These are phyloP conservation scores for Steinernema feltiae DNA, from an alignment of 1,140 invertebrate genomes.

Conservation along the genomic window DNA sequence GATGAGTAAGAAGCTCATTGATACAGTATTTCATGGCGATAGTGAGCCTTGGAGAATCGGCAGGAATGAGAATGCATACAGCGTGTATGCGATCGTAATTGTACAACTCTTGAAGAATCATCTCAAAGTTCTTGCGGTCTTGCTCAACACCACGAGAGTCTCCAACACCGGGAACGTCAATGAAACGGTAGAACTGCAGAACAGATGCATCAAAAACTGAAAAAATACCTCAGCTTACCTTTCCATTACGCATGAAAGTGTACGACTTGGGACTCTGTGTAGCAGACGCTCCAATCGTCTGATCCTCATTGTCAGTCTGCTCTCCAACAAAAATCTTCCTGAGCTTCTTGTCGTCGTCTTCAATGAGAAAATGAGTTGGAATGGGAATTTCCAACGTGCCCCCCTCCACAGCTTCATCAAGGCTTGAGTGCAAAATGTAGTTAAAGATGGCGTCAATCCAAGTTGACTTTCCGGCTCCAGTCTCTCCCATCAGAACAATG, in stretches of 20 bases:
- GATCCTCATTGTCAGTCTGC: neutral
- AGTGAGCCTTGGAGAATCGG: conserved; percentile 37
- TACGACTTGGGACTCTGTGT: conserved; percentile 28
- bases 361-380: neutral
- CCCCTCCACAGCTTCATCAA: neutral
- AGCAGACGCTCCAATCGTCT: neutral
- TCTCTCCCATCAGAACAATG: neutral
- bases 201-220: no score
- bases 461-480: neutral
- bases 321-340: no score
- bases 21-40: conserved; percentile 48
- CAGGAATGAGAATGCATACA: conserved; percentile 47
- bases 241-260: neutral
- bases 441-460: conserved; percentile 5
- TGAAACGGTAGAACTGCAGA: conserved; percentile 22
- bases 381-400: neutral
- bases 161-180: conserved; percentile 45
- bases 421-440: neutral
- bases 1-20: conserved; percentile 40
- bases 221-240: no score
- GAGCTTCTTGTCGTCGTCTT: neutral
- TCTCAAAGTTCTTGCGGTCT: conserved; percentile 36
- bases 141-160: conserved; percentile 38
- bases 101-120: conserved; percentile 25
- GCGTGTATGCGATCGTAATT: conserved; percentile 33